phyloP scores from a whole-genome alignment of 2,888 invertebrate species.

The Catocala fraxini region DNA sequence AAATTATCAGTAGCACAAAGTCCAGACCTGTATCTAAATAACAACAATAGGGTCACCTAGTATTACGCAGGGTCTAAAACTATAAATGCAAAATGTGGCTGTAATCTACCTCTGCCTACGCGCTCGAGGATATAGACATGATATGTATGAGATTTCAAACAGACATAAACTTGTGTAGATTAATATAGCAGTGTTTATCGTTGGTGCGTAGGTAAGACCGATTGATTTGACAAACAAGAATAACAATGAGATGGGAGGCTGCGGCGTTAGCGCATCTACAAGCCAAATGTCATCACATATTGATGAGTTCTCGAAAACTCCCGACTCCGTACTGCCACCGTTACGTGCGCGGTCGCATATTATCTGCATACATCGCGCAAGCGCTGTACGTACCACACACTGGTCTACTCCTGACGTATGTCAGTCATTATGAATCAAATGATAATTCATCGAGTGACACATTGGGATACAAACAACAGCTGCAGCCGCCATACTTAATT shows the following conservation, averaged over 20 bases:
- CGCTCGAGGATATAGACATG: no score
- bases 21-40: no score
- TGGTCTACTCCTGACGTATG: slow-evolving; percentile 1
- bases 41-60: no score
- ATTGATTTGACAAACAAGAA: slow-evolving; percentile 55
- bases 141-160: no score
- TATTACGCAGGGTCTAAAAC: no score
- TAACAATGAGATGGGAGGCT: slow-evolving; percentile 51
- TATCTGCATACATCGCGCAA: slow-evolving; percentile 56
- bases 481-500: no score
- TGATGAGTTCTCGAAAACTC: slow-evolving; percentile 70
- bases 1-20: no score
- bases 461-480: no score
- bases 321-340: slow-evolving; percentile 34
- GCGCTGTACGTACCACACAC: no score
- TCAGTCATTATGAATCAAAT: background rate
- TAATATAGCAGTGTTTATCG: slow-evolving; percentile 13
- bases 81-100: no score
- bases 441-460: no score
- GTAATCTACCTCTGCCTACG: no score
- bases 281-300: slow-evolving; percentile 74
- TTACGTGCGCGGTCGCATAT: slow-evolving; percentile 33
- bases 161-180: background rate
- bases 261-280: slow-evolving; percentile 63
- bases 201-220: slow-evolving; percentile 15